Evolutionary conservation across 2,888 invertebrate species (phyloP).

Genomic region (Andricus curvator): DNA sequence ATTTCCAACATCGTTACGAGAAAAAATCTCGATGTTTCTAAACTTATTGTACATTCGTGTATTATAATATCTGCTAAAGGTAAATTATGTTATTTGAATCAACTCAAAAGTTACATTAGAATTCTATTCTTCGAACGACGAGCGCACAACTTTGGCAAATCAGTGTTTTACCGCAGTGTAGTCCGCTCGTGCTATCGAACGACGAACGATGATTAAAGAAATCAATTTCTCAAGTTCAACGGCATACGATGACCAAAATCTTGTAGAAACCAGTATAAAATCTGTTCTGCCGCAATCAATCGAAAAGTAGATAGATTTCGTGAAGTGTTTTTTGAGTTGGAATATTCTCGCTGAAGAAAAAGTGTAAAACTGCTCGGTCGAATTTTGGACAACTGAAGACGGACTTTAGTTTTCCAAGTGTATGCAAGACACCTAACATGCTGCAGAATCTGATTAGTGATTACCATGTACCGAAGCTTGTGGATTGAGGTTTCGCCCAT

Average conservation of each 20-base stretch:
- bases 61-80: background rate
- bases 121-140: background rate
- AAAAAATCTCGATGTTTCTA: constrained; percentile 34
- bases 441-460: constrained; percentile 31
- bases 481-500: background rate
- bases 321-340: constrained; percentile 40
- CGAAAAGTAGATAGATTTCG: constrained; percentile 28
- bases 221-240: constrained; percentile 49
- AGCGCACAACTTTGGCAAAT: constrained; percentile 21
- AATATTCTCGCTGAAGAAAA: constrained; percentile 51
- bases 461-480: constrained; percentile 18
- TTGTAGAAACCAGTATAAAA: constrained; percentile 23
- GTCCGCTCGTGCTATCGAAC: constrained; percentile 18
- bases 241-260: constrained; percentile 22
- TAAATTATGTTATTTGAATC: constrained; percentile 1
- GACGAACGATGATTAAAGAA: constrained; percentile 44
- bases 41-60: background rate
- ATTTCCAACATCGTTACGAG: background rate
- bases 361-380: constrained; percentile 37
- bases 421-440: background rate
- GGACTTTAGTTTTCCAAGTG: background rate
- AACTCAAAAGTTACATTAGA: background rate
- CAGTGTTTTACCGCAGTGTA: background rate
- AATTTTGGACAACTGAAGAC: constrained; percentile 35
- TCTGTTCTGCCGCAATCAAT: background rate